Evolutionary conservation across 2,797 vertebrate species (phyloP).

Genomic region (Mormyrus proboscirostris): DNA sequence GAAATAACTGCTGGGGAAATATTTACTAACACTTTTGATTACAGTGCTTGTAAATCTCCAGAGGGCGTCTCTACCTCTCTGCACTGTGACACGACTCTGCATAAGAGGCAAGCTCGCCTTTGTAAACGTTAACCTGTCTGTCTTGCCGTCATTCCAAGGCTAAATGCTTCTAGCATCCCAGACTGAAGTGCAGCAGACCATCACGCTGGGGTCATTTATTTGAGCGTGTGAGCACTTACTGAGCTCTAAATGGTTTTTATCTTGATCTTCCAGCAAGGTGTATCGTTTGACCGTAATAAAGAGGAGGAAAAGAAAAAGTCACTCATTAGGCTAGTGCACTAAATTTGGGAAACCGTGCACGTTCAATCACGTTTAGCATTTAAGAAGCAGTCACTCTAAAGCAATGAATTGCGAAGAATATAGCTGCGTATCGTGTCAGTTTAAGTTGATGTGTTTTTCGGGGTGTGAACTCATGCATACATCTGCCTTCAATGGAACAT

Average conservation of each 20-base stretch:
- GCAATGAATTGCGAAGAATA: not conserved
- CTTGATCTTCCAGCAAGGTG: slow-evolving; percentile 2
- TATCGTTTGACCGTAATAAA: not conserved
- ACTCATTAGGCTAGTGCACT: not conserved
- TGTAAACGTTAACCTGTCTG: not conserved
- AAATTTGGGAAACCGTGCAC: not conserved
- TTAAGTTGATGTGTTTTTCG: not conserved
- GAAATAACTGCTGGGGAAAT: not conserved
- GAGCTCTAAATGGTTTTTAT: not conserved
- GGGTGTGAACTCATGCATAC: not conserved
- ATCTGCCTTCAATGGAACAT: not conserved
- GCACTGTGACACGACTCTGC: not conserved
- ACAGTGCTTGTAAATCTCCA: not conserved
- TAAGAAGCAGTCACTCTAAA: not conserved
- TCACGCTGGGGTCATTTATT: slow-evolving; percentile 2
- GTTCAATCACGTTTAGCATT: not conserved
- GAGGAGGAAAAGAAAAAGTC: not conserved
- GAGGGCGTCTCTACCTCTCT: too few species aligned
- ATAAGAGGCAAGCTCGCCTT: not conserved
- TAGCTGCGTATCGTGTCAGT: not conserved
- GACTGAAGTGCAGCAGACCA: not conserved
- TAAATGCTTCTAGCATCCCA: not conserved
- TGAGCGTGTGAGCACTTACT: not conserved
- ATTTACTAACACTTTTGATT: not conserved
- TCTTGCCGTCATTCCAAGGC: not conserved